Conservation (phyloP, 2,888 invertebrate species). For the Maniola hyperantus region DNA sequence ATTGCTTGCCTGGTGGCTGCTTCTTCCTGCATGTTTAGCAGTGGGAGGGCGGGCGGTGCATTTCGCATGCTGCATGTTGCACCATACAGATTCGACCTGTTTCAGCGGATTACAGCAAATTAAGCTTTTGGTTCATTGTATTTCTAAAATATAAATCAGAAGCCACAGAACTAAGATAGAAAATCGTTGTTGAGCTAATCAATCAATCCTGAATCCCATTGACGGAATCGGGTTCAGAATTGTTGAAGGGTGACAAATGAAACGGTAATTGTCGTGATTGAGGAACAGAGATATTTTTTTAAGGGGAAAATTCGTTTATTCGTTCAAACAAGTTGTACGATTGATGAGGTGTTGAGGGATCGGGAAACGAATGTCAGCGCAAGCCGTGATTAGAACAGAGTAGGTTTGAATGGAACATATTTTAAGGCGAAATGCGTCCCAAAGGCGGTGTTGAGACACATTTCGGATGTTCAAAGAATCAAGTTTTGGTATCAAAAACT, state of each 20-base stretch:
- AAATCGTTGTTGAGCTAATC: conserved; percentile 59
- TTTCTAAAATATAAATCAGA: conserved; percentile 3
- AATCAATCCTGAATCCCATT: conserved; percentile 65
- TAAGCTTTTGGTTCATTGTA: too few species aligned
- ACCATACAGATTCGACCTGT: too few species aligned
- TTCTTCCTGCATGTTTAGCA: too few species aligned
- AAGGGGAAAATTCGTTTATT: conserved; percentile 52
- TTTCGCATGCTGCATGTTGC: too few species aligned
- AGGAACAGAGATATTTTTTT: conserved; percentile 60
- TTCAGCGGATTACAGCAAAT: too few species aligned
- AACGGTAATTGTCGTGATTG: conserved; percentile 71
- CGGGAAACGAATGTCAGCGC: conserved; percentile 59
- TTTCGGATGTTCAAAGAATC: too few species aligned
- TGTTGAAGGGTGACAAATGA: conserved; percentile 73
- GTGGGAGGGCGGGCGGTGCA: too few species aligned
- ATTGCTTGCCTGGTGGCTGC: too few species aligned
- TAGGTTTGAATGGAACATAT: conserved; percentile 29
- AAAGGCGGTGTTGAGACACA: too few species aligned
- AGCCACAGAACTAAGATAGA: conserved; percentile 40
- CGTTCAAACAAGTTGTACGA: conserved; percentile 63
- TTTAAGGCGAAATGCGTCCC: too few species aligned
- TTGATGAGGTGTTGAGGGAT: conserved; percentile 70
- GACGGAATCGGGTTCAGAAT: conserved; percentile 67
- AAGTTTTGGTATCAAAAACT: too few species aligned
- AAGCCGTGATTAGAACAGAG: conserved; percentile 53